A percentile compares a stretch with the other conserved stretches of the same genome.
These are phyloP conservation scores for Psilopogon haemacephalus DNA, from an alignment of 2,113 vertebrate genomes.

Conservation along the genomic window DNA sequence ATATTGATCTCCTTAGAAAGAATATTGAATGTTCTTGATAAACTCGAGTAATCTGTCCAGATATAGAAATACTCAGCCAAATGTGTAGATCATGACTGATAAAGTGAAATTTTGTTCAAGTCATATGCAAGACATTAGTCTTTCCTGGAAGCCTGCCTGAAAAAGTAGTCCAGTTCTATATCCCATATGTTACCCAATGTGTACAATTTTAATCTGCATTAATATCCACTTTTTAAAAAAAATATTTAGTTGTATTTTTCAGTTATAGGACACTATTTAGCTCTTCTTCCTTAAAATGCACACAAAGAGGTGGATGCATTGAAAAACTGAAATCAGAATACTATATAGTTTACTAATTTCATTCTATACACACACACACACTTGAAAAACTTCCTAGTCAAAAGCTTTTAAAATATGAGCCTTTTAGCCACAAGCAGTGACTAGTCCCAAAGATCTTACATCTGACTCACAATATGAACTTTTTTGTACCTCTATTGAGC, in stretches of 20 bases:
- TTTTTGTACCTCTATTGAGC: neutral
- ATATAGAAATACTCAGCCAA: neutral
- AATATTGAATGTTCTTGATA: neutral
- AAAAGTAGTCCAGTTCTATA: neutral
- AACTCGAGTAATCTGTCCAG: neutral
- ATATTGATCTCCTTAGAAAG: neutral
- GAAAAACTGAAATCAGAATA: slow-evolving; percentile 50
- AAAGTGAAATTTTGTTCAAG: neutral
- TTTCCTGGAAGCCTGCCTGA: neutral
- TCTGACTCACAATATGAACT: neutral
- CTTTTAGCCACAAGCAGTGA: neutral
- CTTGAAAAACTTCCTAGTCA: neutral
- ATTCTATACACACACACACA: neutral
- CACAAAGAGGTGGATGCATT: neutral
- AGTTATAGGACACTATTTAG: neutral
- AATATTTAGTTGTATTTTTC: neutral
- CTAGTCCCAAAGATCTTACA: neutral
- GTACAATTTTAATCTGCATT: neutral
- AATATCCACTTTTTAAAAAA: neutral
- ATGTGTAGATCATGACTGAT: neutral
- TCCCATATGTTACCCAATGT: neutral
- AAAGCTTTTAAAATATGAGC: neutral
- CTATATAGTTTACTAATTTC: slow-evolving; percentile 42
- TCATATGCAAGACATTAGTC: neutral
- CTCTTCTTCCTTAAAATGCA: neutral